A percentile compares a stretch with the other conserved stretches of the same genome.
phyloP scores from a whole-genome alignment of 2,113 vertebrate species.

The Gallinago paraguaiae region DNA sequence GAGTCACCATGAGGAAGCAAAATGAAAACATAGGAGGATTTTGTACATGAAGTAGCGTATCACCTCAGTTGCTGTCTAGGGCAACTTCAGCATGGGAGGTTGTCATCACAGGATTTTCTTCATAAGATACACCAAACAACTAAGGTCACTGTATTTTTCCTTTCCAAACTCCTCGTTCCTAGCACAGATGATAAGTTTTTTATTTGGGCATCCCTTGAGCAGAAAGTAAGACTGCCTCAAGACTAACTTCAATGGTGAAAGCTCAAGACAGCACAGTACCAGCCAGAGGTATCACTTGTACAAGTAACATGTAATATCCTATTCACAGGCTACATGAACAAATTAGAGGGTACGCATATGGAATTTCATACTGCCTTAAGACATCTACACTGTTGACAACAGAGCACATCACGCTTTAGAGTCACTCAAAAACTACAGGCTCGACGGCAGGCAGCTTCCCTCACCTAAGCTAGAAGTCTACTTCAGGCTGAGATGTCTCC shows the following conservation, averaged over 20 bases:
- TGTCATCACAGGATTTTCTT: background rate
- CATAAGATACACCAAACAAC: background rate
- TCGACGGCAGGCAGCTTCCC: background rate
- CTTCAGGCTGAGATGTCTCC: background rate
- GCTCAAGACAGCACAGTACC: background rate
- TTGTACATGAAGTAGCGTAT: background rate
- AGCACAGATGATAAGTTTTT: background rate
- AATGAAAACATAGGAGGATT: background rate
- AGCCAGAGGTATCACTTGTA: background rate
- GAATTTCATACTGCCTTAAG: accelerated
- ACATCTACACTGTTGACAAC: background rate
- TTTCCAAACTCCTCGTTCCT: background rate
- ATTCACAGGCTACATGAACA: background rate
- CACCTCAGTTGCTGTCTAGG: background rate
- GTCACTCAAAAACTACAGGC: background rate
- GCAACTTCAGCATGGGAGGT: background rate
- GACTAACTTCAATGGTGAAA: background rate
- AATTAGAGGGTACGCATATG: background rate
- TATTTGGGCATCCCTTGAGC: background rate
- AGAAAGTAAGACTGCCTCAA: background rate
- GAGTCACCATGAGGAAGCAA: background rate
- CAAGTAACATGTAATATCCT: background rate
- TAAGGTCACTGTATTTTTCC: background rate
- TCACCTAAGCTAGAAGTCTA: background rate
- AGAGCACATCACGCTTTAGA: background rate